These are phyloP conservation scores for Minunthozetes semirufus DNA, from an alignment of 2,888 invertebrate genomes.

Conservation along the genomic window DNA sequence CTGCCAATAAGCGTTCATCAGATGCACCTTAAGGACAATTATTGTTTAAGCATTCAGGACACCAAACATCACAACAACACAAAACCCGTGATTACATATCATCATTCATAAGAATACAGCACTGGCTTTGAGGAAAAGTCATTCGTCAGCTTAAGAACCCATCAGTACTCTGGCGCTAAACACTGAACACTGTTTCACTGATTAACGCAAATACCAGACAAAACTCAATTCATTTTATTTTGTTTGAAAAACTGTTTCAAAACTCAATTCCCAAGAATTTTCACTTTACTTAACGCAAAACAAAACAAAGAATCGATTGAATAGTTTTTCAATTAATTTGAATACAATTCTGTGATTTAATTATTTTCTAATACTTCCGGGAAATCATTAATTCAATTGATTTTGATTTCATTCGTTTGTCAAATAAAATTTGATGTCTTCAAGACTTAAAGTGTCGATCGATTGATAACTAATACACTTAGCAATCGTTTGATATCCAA, in stretches of 20 bases:
- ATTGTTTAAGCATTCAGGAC: constrained; percentile 32
- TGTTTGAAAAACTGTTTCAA: too few relatives aligned
- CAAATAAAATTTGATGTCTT: too few relatives aligned
- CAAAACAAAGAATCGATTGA: too few relatives aligned
- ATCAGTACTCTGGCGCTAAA: neutral
- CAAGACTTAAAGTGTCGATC: neutral
- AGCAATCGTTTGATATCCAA: neutral
- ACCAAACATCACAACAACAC: constrained; percentile 23
- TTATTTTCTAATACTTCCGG: neutral
- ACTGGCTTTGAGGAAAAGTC: neutral
- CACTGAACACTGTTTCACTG: neutral
- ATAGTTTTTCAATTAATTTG: too few relatives aligned
- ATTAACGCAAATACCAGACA: neutral
- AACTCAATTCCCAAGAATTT: too few relatives aligned
- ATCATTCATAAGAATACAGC: constrained; percentile 27
- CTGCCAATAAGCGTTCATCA: constrained; percentile 27
- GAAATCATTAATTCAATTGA: neutral
- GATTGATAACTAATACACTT: neutral
- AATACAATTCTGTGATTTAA: too few relatives aligned
- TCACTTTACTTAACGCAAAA: too few relatives aligned
- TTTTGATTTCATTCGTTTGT: neutral
- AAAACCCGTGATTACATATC: constrained; percentile 29
- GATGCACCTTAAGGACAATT: constrained; percentile 27
- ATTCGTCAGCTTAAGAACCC: neutral
- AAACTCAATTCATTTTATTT: neutral